Evolutionary conservation across 2,113 vertebrate species (phyloP).

Genomic region (Jacana jacana): DNA sequence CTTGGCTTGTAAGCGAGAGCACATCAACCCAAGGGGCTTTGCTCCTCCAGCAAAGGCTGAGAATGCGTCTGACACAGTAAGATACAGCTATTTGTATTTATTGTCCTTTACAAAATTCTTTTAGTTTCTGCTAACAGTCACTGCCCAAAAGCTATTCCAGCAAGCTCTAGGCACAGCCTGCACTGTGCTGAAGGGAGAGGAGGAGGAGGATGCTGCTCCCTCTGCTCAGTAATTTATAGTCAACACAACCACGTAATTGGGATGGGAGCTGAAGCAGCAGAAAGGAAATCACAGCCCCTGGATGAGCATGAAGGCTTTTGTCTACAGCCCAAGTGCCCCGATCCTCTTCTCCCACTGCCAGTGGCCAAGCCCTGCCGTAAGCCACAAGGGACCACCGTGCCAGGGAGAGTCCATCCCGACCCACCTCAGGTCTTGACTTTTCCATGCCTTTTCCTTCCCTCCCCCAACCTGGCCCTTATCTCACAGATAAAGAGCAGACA

Average conservation of each 20-base stretch:
- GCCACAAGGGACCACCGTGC: neutral
- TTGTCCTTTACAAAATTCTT: conserved; percentile 21
- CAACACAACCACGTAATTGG: neutral
- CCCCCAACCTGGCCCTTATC: conserved; percentile 16
- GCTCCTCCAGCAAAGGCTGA: neutral
- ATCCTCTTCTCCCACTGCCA: neutral
- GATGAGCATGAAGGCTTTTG: neutral
- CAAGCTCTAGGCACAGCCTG: neutral
- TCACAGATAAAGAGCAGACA: conserved; percentile 45
- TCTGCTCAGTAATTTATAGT: conserved; percentile 6
- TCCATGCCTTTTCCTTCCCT: neutral
- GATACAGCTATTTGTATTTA: conserved; percentile 31
- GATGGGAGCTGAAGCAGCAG: neutral
- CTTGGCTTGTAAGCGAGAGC: neutral
- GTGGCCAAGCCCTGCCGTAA: neutral
- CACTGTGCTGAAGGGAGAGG: neutral
- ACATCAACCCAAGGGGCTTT: neutral
- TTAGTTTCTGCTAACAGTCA: conserved; percentile 15
- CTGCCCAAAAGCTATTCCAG: neutral
- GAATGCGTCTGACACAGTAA: neutral
- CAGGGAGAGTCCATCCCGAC: neutral
- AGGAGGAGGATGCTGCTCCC: neutral
- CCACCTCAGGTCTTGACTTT: neutral
- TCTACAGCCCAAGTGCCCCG: neutral
- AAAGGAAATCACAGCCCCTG: neutral